Conservation (phyloP, 2,797 vertebrate species). For the Lacerta agilis region DNA sequence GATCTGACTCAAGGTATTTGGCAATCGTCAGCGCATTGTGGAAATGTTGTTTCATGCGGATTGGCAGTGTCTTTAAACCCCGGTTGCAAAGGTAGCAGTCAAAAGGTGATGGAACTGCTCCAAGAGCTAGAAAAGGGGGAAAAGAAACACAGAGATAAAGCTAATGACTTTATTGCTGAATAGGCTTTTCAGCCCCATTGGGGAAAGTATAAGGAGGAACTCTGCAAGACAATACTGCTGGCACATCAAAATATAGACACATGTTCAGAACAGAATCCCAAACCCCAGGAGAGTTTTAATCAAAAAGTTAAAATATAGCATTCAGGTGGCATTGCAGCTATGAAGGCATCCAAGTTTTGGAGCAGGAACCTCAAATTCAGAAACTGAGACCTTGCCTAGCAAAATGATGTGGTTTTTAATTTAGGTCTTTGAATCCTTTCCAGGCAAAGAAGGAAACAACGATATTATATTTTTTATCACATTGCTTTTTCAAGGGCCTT, state of each 20-base stretch:
- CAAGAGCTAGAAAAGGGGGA: constrained; percentile 47
- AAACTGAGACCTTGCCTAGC: no score
- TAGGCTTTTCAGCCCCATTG: neutral
- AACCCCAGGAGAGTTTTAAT: neutral
- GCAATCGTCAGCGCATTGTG: neutral
- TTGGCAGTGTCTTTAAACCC: constrained; percentile 89
- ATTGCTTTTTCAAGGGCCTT: neutral
- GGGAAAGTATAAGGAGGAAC: neutral
- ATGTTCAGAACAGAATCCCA: neutral
- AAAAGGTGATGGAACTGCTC: constrained; percentile 90
- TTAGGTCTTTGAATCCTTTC: neutral
- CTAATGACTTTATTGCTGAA: neutral
- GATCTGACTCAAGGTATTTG: neutral
- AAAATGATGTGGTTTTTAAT: neutral
- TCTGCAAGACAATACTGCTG: neutral
- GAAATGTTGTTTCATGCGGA: constrained; percentile 60
- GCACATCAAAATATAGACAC: neutral
- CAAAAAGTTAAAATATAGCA: neutral
- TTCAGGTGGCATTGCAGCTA: no score
- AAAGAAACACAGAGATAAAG: neutral
- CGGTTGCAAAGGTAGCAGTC: constrained; percentile 92
- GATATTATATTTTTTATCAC: neutral
- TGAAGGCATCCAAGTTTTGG: no score
- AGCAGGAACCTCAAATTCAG: neutral
- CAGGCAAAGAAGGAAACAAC: no score